A percentile compares a stretch with the other conserved stretches of the same genome.
These are phyloP conservation scores for Diarsia dahlii DNA, from an alignment of 2,888 invertebrate genomes.

Conservation along the genomic window DNA sequence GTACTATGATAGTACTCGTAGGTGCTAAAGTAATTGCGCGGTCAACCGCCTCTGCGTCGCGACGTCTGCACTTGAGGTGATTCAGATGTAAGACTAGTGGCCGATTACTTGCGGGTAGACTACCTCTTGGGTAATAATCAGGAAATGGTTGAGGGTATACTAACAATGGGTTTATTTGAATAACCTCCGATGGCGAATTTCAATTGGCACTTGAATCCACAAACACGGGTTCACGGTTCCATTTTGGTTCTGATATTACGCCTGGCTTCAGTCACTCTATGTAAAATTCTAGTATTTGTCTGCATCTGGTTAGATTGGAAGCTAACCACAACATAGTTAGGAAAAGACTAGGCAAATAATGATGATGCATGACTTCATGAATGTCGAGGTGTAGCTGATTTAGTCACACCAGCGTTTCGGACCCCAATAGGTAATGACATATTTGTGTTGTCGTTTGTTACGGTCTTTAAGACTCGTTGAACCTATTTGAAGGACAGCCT, in stretches of 20 bases:
- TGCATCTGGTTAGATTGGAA: neutral
- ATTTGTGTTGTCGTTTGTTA: neutral
- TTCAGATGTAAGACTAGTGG: constrained; percentile 73
- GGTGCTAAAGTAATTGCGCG: constrained; percentile 63
- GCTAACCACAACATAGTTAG: neutral
- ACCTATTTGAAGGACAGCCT: neutral
- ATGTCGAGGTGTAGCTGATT: neutral
- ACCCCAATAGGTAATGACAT: neutral
- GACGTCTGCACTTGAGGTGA: constrained; percentile 79
- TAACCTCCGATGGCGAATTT: too few species aligned
- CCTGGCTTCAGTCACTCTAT: too few species aligned
- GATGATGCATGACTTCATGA: neutral
- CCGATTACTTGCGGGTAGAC: constrained; percentile 59
- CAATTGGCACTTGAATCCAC: neutral
- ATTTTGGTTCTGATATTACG: too few species aligned
- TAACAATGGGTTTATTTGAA: neutral
- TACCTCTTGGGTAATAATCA: constrained; percentile 35
- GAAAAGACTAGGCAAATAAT: neutral
- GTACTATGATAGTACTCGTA: constrained; percentile 39
- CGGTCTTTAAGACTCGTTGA: neutral
- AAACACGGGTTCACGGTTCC: neutral
- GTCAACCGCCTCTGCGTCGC: constrained; percentile 74
- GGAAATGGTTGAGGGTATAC: constrained; percentile 8
- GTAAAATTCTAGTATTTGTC: neutral
- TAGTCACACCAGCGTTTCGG: neutral